A percentile compares a stretch with the other conserved stretches of the same genome.
These are phyloP conservation scores for Pseudolaguvia tuberculata DNA, from an alignment of 2,113 vertebrate species.

Conservation along the genomic window DNA sequence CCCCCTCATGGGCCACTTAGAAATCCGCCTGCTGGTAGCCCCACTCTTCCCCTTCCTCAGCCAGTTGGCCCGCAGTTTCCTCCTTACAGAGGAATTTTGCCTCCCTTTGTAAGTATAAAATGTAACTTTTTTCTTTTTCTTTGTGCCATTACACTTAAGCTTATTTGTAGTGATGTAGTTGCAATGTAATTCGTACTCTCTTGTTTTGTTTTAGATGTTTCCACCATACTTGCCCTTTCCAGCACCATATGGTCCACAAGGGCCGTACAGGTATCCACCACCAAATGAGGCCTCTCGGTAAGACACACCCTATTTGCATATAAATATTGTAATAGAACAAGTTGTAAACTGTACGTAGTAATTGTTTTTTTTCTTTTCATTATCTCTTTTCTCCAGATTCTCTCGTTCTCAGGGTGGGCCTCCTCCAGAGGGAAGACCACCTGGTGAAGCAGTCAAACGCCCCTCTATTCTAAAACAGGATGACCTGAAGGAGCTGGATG, in stretches of 20 bases:
- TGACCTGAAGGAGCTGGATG: slow-evolving; percentile 89
- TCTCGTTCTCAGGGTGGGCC: slow-evolving; percentile 73
- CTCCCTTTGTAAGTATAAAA: slow-evolving; percentile 79
- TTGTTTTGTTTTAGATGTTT: slow-evolving; percentile 76
- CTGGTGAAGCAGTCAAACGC: slow-evolving; percentile 77
- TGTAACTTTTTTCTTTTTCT: background rate
- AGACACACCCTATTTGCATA: background rate
- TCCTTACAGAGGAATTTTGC: slow-evolving; percentile 83
- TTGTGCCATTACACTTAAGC: background rate
- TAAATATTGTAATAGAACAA: background rate
- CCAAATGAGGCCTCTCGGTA: slow-evolving; percentile 83
- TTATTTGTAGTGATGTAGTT: background rate
- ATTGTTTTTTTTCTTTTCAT: background rate
- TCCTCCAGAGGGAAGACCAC: slow-evolving; percentile 70
- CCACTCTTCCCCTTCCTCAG: slow-evolving; percentile 75
- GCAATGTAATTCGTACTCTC: background rate
- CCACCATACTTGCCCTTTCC: slow-evolving; percentile 86
- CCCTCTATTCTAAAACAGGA: slow-evolving; percentile 90
- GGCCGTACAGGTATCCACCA: slow-evolving; percentile 80
- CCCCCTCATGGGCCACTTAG: slow-evolving; percentile 71
- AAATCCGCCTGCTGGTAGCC: slow-evolving; percentile 72
- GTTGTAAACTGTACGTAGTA: background rate
- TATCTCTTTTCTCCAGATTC: slow-evolving; percentile 64
- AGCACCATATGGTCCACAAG: slow-evolving; percentile 84
- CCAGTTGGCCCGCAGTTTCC: slow-evolving; percentile 81